Percentiles rank a stretch among this genome's conserved stretches.
These are phyloP conservation scores for Tribolium madens DNA, from an alignment of 1,140 invertebrate species.

Conservation along the genomic window DNA sequence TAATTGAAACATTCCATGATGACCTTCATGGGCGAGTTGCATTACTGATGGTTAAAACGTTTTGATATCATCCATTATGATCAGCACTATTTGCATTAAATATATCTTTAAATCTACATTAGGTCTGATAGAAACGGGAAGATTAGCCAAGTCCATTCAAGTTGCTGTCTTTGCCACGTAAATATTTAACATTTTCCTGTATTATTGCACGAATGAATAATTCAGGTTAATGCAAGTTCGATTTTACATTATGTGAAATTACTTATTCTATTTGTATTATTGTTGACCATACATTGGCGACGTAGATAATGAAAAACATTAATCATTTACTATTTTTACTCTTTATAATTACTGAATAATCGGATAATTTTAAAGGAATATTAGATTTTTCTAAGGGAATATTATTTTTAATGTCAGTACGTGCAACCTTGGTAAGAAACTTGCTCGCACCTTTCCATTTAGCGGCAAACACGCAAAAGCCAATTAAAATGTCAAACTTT, in stretches of 20 bases:
- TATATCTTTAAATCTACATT: slow-evolving; percentile 35
- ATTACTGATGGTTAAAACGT: slow-evolving; percentile 25
- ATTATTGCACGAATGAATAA: slow-evolving; percentile 52
- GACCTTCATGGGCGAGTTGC: slow-evolving; percentile 26
- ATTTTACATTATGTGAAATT: slow-evolving; percentile 47
- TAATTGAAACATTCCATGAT: slow-evolving; percentile 16
- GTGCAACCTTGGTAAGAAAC: slow-evolving; percentile 3
- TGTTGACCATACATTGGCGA: slow-evolving; percentile 20
- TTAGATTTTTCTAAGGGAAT: slow-evolving; percentile 1
- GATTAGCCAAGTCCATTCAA: slow-evolving; percentile 12
- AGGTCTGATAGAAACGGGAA: neutral
- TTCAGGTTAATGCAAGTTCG: slow-evolving; percentile 52
- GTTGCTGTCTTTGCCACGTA: slow-evolving; percentile 1
- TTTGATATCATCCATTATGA: slow-evolving; percentile 21
- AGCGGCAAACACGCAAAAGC: slow-evolving; percentile 9
- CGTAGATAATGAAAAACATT: slow-evolving; percentile 40
- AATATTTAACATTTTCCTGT: slow-evolving; percentile 44
- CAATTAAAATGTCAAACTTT: slow-evolving; percentile 33
- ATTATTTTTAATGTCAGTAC: neutral
- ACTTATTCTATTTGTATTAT: slow-evolving; percentile 45
- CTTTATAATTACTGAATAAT: slow-evolving; percentile 5
- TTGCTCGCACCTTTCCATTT: slow-evolving; percentile 9
- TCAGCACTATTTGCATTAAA: slow-evolving; percentile 27
- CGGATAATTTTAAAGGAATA: neutral
- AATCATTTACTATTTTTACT: slow-evolving; percentile 37